Percentiles rank a stretch among this genome's conserved stretches.
Conservation (phyloP, 2,888 invertebrate genomes). For the Hartigia nigra region DNA sequence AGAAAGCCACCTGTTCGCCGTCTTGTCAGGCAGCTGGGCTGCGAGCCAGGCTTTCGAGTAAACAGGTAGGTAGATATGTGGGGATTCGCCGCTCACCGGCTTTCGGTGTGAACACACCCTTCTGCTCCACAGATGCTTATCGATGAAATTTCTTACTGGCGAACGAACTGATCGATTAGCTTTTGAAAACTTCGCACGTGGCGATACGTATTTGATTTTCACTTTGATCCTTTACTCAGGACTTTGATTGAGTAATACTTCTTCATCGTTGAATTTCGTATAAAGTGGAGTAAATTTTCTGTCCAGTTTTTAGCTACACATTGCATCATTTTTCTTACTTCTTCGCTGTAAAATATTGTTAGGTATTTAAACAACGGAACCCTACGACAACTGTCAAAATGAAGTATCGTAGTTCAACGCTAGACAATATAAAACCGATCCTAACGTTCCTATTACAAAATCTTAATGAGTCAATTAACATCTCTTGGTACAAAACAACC, state of each 20-base stretch:
- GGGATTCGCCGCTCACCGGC: constrained; percentile 23
- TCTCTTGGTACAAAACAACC: background rate
- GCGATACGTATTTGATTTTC: background rate
- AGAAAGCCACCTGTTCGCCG: constrained; percentile 45
- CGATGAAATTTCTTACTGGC: background rate
- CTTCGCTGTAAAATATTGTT: background rate
- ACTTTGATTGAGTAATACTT: background rate
- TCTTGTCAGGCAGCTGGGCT: constrained; percentile 45
- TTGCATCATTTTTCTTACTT: background rate
- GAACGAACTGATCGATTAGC: background rate
- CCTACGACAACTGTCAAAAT: background rate
- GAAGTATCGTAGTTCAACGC: background rate
- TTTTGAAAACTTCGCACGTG: background rate
- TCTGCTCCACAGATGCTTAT: background rate
- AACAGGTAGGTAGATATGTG: constrained; percentile 10
- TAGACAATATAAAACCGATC: background rate
- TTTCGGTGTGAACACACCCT: background rate
- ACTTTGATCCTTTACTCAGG: background rate
- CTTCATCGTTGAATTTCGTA: background rate
- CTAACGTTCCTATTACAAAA: background rate
- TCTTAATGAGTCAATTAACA: background rate
- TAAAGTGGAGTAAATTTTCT: background rate
- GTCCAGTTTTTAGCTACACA: background rate
- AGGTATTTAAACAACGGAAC: background rate
- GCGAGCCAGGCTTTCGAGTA: constrained; percentile 11